phyloP scores from a whole-genome alignment of 2,888 invertebrate genomes.

The Trachelus troglodyta region DNA sequence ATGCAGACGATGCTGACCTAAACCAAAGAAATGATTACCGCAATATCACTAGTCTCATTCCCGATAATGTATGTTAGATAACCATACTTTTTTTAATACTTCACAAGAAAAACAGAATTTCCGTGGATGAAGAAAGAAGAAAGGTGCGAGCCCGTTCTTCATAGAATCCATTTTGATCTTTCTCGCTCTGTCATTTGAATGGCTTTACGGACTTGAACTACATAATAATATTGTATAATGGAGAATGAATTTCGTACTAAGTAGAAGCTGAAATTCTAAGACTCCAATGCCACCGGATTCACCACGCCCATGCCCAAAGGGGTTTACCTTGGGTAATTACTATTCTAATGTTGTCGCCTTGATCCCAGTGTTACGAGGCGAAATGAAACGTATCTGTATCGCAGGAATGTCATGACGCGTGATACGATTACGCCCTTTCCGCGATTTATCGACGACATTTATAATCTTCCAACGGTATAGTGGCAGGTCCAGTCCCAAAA shows the following conservation, averaged over 20 bases:
- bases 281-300: conserved; percentile 12
- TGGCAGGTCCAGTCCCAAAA: neutral
- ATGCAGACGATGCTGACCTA: neutral
- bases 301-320: conserved; percentile 32
- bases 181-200: neutral
- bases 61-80: no score
- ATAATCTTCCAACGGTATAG: neutral
- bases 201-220: neutral
- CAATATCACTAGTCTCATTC: no score
- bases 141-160: neutral
- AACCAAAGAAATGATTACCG: neutral
- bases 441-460: neutral
- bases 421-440: neutral
- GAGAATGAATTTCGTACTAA: neutral
- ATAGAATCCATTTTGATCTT: neutral
- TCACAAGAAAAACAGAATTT: neutral
- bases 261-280: neutral
- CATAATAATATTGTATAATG: neutral
- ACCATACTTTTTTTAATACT: no score
- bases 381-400: neutral
- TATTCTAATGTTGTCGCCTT: conserved; percentile 24
- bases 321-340: neutral
- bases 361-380: conserved; percentile 25
- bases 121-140: neutral
- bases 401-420: neutral